A percentile compares a stretch with the other conserved stretches of the same genome.
These are phyloP conservation scores for Cydia strobilella DNA, from an alignment of 1,140 invertebrate species.

Conservation along the genomic window DNA sequence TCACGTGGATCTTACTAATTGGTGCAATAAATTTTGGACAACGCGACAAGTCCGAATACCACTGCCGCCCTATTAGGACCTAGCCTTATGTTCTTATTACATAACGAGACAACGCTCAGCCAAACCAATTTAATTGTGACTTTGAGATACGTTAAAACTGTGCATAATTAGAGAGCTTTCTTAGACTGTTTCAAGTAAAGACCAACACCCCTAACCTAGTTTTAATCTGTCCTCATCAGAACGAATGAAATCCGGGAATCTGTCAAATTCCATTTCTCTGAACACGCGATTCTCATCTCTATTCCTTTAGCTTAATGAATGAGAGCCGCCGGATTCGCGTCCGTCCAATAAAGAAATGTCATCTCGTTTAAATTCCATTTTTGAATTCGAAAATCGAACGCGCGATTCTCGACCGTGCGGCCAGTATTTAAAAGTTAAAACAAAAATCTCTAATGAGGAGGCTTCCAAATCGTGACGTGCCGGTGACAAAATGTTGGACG, in stretches of 20 bases:
- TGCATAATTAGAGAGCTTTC: neutral
- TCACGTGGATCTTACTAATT: conserved; percentile 75
- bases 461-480: conserved; percentile 61
- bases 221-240: conserved; percentile 45
- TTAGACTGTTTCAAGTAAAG: neutral
- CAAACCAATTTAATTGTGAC: neutral
- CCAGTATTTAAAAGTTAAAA: conserved; percentile 55
- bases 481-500: conserved; percentile 70
- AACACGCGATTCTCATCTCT: conserved; percentile 59
- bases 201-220: conserved; percentile 14
- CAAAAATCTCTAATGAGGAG: conserved; percentile 65
- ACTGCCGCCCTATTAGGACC: conserved; percentile 58
- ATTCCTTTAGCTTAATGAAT: conserved; percentile 58
- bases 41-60: conserved; percentile 55
- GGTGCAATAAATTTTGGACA: conserved; percentile 75
- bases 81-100: conserved; percentile 7
- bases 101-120: neutral
- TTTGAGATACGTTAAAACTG: neutral
- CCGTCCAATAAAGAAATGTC: conserved; percentile 66
- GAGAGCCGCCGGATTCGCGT: conserved; percentile 53
- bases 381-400: conserved; percentile 53
- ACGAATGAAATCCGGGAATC: conserved; percentile 46
- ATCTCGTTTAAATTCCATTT: conserved; percentile 75
- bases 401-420: conserved; percentile 53
- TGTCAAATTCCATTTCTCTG: conserved; percentile 50